Base-by-base conservation (phyloP, 2,113 vertebrate genomes). In the Forbesichthys agassizii region DNA sequence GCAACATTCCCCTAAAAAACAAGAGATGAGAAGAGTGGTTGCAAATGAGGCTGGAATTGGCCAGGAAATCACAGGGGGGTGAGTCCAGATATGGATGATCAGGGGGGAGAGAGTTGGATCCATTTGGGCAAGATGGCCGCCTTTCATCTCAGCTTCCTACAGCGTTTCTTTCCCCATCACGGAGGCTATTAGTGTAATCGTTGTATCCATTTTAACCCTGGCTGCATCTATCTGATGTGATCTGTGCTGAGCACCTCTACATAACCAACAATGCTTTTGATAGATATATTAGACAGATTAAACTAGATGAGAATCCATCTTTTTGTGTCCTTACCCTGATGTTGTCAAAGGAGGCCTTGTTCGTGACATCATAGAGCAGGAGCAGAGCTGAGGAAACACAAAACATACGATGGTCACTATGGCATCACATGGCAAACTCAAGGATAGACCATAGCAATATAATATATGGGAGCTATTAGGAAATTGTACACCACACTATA, bases 291-390 rank as follows among this genome's bases (percentile, higher is more conserved):
- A 42, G 27, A 55, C 12, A 55, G 11, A 16, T 27, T 27, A 27
- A 2, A 27, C 27, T 13, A 16, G 20, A 53, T 5, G 18, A 13
- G 18, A 52, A 11, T n/a, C 8, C 9, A n/a, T 9, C 33, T 60
- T 33, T 14, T 9, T 36, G 14, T 52, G 33, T 63, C 60, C 85
- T 69, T 92, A 97, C 96, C 94, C 95, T 92, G 75, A 96, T 96
- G 91, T 95, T 97, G 92, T 97, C 95, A 0, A 97, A 98, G 1
- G 96, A 98, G 0, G 92, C 90, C 89, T 94, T 96, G 90, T 95
- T 97, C 55, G 95, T 94, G 80, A 96, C 93, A 0, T 98, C 96
- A 3, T 97, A 97, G 36, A 97, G 94, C 48, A 98, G 91, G 64
- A 97, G 92, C 70, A 98, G 92, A 66, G 96, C 95, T 96, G 92